Evolutionary conservation across 2,113 vertebrate species (phyloP).

Genomic region (Lagopus muta): DNA sequence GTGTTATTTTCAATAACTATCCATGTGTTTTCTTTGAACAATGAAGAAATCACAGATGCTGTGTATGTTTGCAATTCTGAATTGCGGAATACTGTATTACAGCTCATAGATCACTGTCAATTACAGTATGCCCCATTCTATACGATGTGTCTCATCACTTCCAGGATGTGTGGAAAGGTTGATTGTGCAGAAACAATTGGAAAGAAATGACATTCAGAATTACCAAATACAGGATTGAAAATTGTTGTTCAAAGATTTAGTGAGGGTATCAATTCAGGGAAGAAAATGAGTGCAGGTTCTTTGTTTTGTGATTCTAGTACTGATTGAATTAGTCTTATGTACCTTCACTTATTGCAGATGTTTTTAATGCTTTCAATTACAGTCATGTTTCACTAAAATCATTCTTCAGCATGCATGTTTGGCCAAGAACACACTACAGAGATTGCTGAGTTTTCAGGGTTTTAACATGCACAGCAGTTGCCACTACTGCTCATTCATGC

Average conservation of each 20-base stretch:
- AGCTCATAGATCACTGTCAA: neutral
- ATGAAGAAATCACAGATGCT: neutral
- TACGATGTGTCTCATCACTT: neutral
- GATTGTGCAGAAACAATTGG: neutral
- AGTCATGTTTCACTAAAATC: neutral
- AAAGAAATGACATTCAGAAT: neutral
- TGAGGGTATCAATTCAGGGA: neutral
- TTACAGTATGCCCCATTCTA: neutral
- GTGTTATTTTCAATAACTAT: neutral
- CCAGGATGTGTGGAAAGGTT: neutral
- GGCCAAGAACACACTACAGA: neutral
- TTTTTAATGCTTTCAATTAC: neutral
- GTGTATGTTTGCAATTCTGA: neutral
- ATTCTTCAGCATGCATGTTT: neutral
- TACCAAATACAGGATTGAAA: neutral
- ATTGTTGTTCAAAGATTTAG: neutral
- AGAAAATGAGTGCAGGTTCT: neutral
- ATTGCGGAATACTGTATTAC: neutral
- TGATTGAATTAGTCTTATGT: neutral
- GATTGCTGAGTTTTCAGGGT: neutral
- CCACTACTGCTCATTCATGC: neutral
- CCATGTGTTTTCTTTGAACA: neutral
- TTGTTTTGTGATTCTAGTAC: neutral
- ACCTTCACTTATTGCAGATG: neutral
- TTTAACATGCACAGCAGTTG: neutral